Conservation (phyloP, 30 jellyfish, hydroid and myxozoan genomes). For the Catostylus mosaicus region DNA sequence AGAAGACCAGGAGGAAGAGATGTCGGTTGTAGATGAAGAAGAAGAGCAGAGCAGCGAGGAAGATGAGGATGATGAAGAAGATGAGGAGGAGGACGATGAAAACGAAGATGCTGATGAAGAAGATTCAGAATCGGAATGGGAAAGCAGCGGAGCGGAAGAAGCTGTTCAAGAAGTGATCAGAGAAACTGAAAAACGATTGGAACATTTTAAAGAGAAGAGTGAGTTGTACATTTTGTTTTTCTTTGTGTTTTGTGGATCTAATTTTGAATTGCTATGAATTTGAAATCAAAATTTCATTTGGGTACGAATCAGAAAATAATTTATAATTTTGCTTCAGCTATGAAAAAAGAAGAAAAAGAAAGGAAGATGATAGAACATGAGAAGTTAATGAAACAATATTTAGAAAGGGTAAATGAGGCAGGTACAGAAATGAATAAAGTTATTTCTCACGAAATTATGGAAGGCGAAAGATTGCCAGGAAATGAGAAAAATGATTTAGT, state of each 20-base stretch:
- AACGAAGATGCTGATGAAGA: slow-evolving; percentile 61
- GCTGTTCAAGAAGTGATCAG: slow-evolving; percentile 63
- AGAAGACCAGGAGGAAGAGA: slow-evolving; percentile 29
- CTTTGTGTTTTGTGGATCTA: not conserved
- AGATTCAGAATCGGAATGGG: slow-evolving; percentile 59
- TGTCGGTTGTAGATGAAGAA: slow-evolving; percentile 37
- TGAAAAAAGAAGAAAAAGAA: slow-evolving; percentile 33
- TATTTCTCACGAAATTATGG: not conserved
- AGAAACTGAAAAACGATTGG: slow-evolving; percentile 56
- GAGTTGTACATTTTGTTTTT: slow-evolving; percentile 7
- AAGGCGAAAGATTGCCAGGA: not conserved
- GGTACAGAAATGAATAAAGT: slow-evolving; percentile 4
- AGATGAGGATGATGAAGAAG: slow-evolving; percentile 42
- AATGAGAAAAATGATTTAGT: not conserved
- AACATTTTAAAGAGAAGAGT: slow-evolving; percentile 62
- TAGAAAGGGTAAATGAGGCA: slow-evolving; percentile 12
- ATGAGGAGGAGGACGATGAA: slow-evolving; percentile 63
- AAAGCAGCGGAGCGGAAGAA: slow-evolving; percentile 77
- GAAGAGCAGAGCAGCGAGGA: slow-evolving; percentile 34
- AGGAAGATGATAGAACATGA: slow-evolving; percentile 32
- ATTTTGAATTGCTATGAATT: no score
- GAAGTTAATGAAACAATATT: slow-evolving; percentile 13
- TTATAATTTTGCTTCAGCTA: slow-evolving; percentile 10
- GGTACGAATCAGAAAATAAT: not conserved
- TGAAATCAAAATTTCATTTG: no score